Evolutionary conservation across 2,113 vertebrate species (phyloP).

Genomic region (Probosciger aterrimus): DNA sequence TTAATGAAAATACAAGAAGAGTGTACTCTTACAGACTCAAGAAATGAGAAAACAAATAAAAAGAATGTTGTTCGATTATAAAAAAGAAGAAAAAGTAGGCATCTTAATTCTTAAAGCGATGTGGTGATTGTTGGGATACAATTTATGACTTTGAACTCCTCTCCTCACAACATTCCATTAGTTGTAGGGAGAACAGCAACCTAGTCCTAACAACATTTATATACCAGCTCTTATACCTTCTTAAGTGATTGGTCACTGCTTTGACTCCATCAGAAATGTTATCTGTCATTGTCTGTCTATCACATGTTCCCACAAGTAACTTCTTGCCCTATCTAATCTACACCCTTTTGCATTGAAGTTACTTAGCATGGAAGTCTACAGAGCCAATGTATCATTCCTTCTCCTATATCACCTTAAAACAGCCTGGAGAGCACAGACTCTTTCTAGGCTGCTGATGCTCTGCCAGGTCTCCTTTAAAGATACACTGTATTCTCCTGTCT

Average conservation of each 20-base stretch:
- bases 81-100: background rate
- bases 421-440: background rate
- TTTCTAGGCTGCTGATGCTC: background rate
- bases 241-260: background rate
- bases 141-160: background rate
- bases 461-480: background rate
- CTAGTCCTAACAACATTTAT: background rate
- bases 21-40: background rate
- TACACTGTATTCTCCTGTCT: background rate
- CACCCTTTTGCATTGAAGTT: background rate
- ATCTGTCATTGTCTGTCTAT: background rate
- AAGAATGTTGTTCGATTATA: background rate
- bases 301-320: background rate
- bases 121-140: accelerated
- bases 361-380: background rate
- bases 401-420: background rate
- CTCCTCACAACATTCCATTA: background rate
- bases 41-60: background rate
- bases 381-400: background rate
- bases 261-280: background rate
- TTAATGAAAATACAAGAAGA: background rate
- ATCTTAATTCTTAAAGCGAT: background rate
- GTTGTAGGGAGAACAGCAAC: background rate
- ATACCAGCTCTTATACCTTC: background rate
- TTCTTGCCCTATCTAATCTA: background rate